Percentiles rank a stretch among this genome's conserved stretches.
Evolutionary conservation across 2,113 vertebrate genomes (phyloP).

Genomic region (Heterotilapia buettikoferi): DNA sequence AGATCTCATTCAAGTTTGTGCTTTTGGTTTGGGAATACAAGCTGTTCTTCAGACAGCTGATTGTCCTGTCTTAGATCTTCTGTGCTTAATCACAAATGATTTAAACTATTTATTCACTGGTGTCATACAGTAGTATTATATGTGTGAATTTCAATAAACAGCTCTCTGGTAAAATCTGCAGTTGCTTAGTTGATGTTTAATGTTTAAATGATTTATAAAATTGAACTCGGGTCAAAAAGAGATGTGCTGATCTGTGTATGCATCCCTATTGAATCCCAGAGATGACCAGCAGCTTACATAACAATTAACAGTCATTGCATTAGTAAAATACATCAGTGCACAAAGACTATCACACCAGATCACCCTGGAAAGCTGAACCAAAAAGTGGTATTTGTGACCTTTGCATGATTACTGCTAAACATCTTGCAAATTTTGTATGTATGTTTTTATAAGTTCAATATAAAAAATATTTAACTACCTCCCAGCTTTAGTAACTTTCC

Average conservation of each 20-base stretch:
- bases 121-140: background rate
- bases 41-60: background rate
- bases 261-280: background rate
- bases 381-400: background rate
- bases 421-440: background rate
- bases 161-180: background rate
- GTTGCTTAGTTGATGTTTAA: background rate
- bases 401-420: background rate
- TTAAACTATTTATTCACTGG: background rate
- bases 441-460: background rate
- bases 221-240: background rate
- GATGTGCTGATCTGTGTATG: background rate
- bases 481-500: background rate
- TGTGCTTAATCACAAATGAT: background rate
- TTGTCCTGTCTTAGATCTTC: background rate
- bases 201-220: background rate
- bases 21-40: background rate
- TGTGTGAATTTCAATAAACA: slow-evolving; percentile 27
- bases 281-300: background rate
- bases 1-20: background rate
- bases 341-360: background rate
- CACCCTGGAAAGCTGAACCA: background rate
- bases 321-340: background rate
- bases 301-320: background rate
- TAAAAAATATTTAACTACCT: background rate